Evolutionary conservation across 2,797 vertebrate species (phyloP), one percentile per base, ranked within the genome.

Genomic region (Myoxocephalus aenaeus): DNA sequence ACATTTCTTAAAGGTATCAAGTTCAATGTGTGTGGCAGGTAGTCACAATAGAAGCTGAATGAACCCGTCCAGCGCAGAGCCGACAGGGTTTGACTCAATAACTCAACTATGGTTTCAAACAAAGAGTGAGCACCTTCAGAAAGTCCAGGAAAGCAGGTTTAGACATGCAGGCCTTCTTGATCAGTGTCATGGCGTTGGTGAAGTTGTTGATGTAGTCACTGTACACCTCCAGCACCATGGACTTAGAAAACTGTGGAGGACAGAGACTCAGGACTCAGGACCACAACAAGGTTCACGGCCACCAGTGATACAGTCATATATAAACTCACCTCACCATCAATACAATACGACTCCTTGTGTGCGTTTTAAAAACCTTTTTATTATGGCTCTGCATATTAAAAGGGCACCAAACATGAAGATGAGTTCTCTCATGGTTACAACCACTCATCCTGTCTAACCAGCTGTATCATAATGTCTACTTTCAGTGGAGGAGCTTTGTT

Each of bases 161-260:
- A 73, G 96, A 97, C 79, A 97, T 90, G 61, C 97, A 98, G 54
- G 97, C 97, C 82, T 96, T 97, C 93, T 97, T 97, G 86, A 98
- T 97, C 44, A 97, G 92, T 0, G 96, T 92, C 97, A 98, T 98
- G 91, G 97, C 96, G 0, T 89, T 94, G 71, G 96, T 98, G 93
- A 98, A 98, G 93, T 98, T 98, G 92, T 98, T 98, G 89, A 98
- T 96, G 0, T 98, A 98, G 46, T 98, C 97, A 0, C 96, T 98
- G 92, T 98, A 98, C n/a, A 98, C 96, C 0, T 97, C 96, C 42
- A 97, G 84, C 51, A 98, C 97, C 97, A 98, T 97, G 3, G 96
- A 97, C 89, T 97, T 97, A 54, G 97, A 98, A 80, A 98, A 98
- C 97, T 97, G 80, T 8, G 17, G 65, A 68, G 17, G 11, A 81